Percentiles rank a stretch among this genome's conserved stretches.
Conservation (phyloP, 2,797 vertebrate species). For the Amazona ochrocephala region DNA sequence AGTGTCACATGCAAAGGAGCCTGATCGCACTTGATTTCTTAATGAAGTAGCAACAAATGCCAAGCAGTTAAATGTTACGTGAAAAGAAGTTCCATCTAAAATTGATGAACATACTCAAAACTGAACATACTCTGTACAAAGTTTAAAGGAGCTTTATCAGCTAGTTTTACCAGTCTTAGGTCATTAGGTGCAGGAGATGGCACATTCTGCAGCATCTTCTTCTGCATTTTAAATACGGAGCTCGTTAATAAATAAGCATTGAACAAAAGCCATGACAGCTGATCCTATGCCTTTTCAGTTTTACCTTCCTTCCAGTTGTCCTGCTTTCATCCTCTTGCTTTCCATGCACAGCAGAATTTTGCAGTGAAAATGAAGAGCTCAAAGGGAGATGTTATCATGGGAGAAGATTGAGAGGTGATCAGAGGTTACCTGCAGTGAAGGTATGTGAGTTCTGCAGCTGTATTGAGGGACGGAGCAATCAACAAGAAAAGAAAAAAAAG, state of each 20-base stretch:
- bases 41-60: constrained; percentile 1
- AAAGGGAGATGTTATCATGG: not conserved
- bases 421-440: not conserved
- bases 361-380: not conserved
- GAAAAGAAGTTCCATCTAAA: not conserved
- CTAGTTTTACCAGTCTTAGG: not conserved
- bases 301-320: not conserved
- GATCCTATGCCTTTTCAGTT: not conserved
- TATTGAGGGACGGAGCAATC: not conserved
- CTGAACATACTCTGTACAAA: not conserved
- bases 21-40: not conserved
- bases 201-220: not conserved
- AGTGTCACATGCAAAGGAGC: not conserved
- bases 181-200: not conserved
- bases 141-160: not conserved
- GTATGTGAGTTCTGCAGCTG: not conserved
- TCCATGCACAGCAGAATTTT: not conserved
- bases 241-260: not conserved
- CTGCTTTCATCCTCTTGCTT: not conserved
- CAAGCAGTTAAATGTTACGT: not conserved
- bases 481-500: not conserved
- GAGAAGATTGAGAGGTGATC: not conserved
- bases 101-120: constrained; percentile 11
- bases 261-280: constrained; percentile 4
- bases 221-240: not conserved